Percentiles rank a stretch among this genome's conserved stretches.
phyloP scores from a whole-genome alignment of 2,113 vertebrate species.

The Plotosus lineatus region DNA sequence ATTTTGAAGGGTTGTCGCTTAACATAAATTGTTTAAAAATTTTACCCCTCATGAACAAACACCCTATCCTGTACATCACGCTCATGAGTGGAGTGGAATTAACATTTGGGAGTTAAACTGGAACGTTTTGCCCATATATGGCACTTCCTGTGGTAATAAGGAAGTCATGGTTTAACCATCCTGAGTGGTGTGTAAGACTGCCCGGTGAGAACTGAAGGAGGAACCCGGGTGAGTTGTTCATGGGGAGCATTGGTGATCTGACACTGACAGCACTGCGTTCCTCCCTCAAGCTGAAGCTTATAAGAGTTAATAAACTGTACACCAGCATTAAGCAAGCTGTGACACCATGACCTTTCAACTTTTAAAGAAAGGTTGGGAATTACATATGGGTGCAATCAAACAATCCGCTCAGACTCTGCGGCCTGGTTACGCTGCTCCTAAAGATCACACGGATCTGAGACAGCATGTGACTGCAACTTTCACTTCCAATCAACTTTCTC shows the following conservation, averaged over 20 bases:
- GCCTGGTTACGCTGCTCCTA: constrained; percentile 18
- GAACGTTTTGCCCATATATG: constrained; percentile 1
- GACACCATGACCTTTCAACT: constrained; percentile 59
- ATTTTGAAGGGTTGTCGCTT: too few species aligned
- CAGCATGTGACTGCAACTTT: constrained; percentile 31
- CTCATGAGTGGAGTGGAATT: too few species aligned
- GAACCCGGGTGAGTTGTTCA: constrained; percentile 50
- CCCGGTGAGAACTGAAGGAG: constrained; percentile 45
- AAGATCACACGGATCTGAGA: constrained; percentile 12
- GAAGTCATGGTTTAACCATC: constrained; percentile 58
- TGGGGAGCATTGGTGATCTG: constrained; percentile 58
- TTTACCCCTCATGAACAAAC: too few species aligned
- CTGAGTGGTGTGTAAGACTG: constrained; percentile 59
- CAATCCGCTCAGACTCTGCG: constrained; percentile 39
- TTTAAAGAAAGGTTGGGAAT: constrained; percentile 45
- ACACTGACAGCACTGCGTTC: constrained; percentile 53
- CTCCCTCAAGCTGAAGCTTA: constrained; percentile 60
- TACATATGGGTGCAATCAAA: constrained; percentile 60
- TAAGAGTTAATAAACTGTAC: constrained; percentile 61
- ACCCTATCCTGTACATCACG: too few species aligned
- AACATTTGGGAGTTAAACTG: not conserved
- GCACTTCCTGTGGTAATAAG: constrained; percentile 58
- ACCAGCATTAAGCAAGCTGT: constrained; percentile 51
- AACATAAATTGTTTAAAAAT: too few species aligned
- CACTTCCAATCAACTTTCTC: constrained; percentile 15